Conservation (phyloP, 2,797 vertebrate genomes). For the Intellagama lesueurii region DNA sequence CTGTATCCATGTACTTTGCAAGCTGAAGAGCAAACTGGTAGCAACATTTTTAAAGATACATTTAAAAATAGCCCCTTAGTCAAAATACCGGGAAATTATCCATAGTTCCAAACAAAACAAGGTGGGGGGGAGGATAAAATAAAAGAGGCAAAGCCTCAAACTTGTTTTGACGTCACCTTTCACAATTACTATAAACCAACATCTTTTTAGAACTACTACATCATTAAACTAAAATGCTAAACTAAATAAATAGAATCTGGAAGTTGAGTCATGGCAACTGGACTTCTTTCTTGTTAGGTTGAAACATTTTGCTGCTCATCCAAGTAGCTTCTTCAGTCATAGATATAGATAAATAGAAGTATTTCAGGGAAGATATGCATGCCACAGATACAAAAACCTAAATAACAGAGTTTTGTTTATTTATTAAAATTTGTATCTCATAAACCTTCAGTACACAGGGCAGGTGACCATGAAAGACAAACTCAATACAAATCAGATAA, state of each 20-base stretch:
- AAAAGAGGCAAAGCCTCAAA: not conserved
- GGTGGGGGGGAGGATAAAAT: no score
- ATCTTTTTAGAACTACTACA: not conserved
- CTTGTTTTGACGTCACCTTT: not conserved
- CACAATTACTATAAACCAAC: no score
- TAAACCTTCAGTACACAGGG: not conserved
- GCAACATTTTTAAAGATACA: not conserved
- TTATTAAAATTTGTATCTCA: no score
- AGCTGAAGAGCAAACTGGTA: constrained; percentile 33
- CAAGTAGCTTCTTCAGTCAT: no score
- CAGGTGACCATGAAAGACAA: not conserved
- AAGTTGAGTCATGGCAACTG: not conserved
- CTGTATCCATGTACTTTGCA: not conserved
- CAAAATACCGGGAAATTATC: constrained; percentile 21
- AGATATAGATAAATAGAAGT: not conserved
- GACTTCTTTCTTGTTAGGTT: no score
- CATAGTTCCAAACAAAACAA: not conserved
- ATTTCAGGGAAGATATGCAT: not conserved
- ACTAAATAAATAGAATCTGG: not conserved
- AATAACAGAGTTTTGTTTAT: not conserved
- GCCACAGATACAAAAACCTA: not conserved
- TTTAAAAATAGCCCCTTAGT: not conserved
- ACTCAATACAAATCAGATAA: not conserved
- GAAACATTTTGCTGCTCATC: no score
- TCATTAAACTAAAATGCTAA: not conserved